Percentiles rank a stretch among this genome's conserved stretches.
Conservation (phyloP, 2,113 vertebrate species). For the Anhinga rufa region DNA sequence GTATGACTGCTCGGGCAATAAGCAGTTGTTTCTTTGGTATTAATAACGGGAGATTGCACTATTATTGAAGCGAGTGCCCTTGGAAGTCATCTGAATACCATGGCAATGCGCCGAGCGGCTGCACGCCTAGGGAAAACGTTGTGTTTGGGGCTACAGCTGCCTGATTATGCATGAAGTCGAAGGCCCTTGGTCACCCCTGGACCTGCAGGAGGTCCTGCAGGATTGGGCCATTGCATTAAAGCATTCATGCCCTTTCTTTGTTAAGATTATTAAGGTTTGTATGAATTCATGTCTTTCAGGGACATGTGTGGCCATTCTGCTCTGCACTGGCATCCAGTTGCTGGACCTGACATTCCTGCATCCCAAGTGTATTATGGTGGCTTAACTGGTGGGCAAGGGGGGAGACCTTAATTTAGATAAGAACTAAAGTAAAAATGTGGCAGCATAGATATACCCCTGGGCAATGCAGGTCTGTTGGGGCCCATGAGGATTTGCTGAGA, state of each 20-base stretch:
- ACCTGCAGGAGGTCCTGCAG: neutral
- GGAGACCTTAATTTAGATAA: neutral
- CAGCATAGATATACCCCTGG: neutral
- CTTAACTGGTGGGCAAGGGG: neutral
- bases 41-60: neutral
- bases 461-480: neutral
- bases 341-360: neutral
- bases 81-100: neutral
- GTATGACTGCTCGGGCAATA: neutral
- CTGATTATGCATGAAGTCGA: neutral
- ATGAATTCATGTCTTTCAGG: neutral
- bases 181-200: neutral
- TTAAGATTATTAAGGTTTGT: neutral
- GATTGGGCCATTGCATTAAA: neutral
- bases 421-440: neutral
- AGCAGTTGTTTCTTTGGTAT: neutral
- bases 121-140: neutral
- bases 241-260: neutral
- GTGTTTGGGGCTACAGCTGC: neutral
- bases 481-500: neutral
- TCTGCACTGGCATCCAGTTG: fast-evolving
- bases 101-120: fast-evolving
- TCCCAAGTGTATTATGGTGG: neutral
- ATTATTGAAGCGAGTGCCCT: neutral
- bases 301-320: neutral